Evolutionary conservation across 2,888 invertebrate genomes (phyloP).

Genomic region (Brachycybe producta): DNA sequence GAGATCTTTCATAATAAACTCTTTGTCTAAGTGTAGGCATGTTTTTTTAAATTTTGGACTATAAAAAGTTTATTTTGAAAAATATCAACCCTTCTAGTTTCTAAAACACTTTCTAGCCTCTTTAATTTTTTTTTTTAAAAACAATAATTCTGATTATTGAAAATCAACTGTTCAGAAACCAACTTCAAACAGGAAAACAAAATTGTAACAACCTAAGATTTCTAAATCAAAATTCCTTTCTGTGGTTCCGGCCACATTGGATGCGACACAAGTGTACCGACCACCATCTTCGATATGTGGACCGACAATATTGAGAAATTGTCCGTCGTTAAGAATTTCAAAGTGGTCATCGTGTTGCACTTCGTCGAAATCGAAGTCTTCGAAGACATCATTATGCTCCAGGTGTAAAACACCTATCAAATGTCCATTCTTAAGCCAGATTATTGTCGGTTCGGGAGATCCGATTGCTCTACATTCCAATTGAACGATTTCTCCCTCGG

Average conservation of each 20-base stretch:
- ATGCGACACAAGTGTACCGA: constrained; percentile 37
- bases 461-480: constrained; percentile 21
- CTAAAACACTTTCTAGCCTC: too few relatives aligned
- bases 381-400: not conserved
- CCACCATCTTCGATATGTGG: constrained; percentile 29
- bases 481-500: constrained; percentile 1
- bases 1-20: too few relatives aligned
- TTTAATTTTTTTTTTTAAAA: too few relatives aligned
- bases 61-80: too few relatives aligned
- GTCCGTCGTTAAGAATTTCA: constrained; percentile 3
- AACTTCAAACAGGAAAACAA: too few relatives aligned
- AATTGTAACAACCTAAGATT: not conserved
- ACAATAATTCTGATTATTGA: too few relatives aligned
- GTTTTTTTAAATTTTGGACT: too few relatives aligned
- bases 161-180: too few relatives aligned
- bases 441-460: constrained; percentile 30
- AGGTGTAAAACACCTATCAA: constrained; percentile 3
- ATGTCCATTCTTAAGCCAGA: constrained; percentile 37
- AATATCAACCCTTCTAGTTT: too few relatives aligned
- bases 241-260: constrained; percentile 34
- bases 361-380: not conserved
- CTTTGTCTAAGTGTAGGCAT: too few relatives aligned
- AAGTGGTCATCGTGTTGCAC: not conserved
- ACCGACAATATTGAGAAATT: constrained; percentile 25
- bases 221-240: constrained; percentile 10